phyloP scores from a whole-genome alignment of 2,888 invertebrate genomes.

The Selenia dentaria region DNA sequence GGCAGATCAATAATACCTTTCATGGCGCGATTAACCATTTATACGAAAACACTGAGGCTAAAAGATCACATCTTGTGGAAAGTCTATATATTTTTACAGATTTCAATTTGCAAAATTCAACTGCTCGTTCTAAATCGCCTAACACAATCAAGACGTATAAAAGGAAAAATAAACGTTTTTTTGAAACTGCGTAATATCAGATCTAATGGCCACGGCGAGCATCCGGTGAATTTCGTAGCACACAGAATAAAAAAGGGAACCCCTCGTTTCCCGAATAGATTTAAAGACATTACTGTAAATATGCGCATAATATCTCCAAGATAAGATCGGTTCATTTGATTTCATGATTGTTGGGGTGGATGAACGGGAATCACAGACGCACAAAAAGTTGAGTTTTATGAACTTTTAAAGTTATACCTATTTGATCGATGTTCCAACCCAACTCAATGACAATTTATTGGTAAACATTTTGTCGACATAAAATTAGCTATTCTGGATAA shows the following conservation, averaged over 20 bases:
- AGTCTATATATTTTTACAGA: no score
- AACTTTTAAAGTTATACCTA: no score
- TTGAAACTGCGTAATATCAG: neutral
- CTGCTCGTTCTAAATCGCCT: no score
- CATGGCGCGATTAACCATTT: no score
- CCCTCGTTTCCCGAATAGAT: constrained; percentile 51
- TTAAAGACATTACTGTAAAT: constrained; percentile 52
- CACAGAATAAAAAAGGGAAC: constrained; percentile 25
- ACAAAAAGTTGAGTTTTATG: constrained; percentile 2
- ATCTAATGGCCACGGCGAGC: constrained; percentile 17
- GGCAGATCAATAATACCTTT: no score
- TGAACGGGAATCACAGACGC: neutral
- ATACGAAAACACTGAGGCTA: no score
- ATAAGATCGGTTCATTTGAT: constrained; percentile 45
- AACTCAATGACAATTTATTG: no score
- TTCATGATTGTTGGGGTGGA: constrained; percentile 26
- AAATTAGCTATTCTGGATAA: no score
- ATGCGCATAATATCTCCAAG: constrained; percentile 52
- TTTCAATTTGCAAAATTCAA: no score
- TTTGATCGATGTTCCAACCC: no score
- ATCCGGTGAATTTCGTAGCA: constrained; percentile 22
- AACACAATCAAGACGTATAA: neutral
- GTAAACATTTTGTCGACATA: no score
- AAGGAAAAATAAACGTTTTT: neutral
- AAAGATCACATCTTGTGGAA: no score